phyloP scores from a whole-genome alignment of 2,888 invertebrate genomes.

The Ornithoptera priamus region DNA sequence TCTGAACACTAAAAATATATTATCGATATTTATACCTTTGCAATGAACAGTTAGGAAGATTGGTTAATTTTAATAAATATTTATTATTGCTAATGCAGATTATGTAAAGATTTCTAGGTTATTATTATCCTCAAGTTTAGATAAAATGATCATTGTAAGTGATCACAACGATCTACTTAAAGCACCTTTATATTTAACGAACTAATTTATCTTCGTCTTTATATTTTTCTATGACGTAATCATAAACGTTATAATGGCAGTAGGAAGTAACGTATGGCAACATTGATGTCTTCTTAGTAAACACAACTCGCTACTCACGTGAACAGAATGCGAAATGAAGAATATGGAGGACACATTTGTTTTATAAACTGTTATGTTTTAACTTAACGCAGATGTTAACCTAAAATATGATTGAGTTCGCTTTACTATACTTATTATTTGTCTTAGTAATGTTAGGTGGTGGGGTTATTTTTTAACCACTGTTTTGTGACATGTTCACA shows the following conservation, averaged over 20 bases:
- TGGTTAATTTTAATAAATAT: too few species aligned
- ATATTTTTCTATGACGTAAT: constrained; percentile 24
- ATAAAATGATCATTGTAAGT: not conserved
- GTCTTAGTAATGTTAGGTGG: not conserved
- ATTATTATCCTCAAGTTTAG: too few species aligned
- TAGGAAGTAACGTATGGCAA: constrained; percentile 27
- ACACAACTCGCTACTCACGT: constrained; percentile 18
- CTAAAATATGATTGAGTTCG: not conserved
- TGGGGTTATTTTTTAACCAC: not conserved
- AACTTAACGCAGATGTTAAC: not conserved
- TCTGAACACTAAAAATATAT: constrained; percentile 37
- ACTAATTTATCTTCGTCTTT: constrained; percentile 16
- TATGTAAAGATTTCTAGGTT: too few species aligned
- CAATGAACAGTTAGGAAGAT: not conserved
- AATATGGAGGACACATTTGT: not conserved
- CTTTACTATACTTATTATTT: not conserved
- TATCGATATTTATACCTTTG: constrained; percentile 17
- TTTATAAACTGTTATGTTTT: not conserved
- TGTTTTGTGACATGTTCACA: not conserved
- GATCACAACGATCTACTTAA: not conserved
- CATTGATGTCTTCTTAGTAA: constrained; percentile 26
- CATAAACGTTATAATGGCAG: constrained; percentile 21
- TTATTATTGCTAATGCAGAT: too few species aligned
- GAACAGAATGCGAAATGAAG: constrained; percentile 20
- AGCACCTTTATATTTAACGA: not conserved